phyloP scores from a whole-genome alignment of 2,113 vertebrate species.

The Talpa occidentalis region DNA sequence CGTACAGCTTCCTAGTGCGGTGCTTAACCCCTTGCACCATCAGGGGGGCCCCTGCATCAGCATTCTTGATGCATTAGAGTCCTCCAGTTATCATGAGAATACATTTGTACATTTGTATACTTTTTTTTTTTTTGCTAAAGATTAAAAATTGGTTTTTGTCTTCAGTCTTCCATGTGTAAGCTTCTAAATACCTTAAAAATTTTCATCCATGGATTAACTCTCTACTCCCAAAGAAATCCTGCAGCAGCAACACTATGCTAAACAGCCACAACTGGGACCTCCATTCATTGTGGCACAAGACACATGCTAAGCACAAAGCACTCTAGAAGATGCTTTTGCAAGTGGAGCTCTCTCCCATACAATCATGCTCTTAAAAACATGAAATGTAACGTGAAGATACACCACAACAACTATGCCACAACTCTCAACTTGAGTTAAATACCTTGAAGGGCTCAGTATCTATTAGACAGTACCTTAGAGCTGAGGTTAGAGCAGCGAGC shows the following conservation, averaged over 20 bases:
- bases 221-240: not conserved
- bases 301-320: not conserved
- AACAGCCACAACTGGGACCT: not conserved
- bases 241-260: not conserved
- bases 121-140: not conserved
- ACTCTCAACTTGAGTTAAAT: not conserved
- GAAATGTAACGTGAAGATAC: not conserved
- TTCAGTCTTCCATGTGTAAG: constrained; percentile 44
- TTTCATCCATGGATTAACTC: not conserved
- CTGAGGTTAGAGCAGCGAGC: not conserved
- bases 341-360: too few relatives aligned
- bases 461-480: not conserved
- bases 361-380: not conserved
- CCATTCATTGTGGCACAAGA: not conserved
- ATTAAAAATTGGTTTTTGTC: not conserved
- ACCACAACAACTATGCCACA: not conserved
- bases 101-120: not conserved
- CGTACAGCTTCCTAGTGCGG: too few relatives aligned
- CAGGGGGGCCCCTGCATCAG: too few relatives aligned
- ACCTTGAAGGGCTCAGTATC: not conserved
- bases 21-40: too few relatives aligned
- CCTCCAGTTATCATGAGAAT: not conserved
- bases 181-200: not conserved
- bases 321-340: too few relatives aligned
- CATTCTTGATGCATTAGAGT: not conserved